These are phyloP conservation scores for Fregetta grallaria DNA, from an alignment of 2,113 vertebrate genomes.

Conservation along the genomic window DNA sequence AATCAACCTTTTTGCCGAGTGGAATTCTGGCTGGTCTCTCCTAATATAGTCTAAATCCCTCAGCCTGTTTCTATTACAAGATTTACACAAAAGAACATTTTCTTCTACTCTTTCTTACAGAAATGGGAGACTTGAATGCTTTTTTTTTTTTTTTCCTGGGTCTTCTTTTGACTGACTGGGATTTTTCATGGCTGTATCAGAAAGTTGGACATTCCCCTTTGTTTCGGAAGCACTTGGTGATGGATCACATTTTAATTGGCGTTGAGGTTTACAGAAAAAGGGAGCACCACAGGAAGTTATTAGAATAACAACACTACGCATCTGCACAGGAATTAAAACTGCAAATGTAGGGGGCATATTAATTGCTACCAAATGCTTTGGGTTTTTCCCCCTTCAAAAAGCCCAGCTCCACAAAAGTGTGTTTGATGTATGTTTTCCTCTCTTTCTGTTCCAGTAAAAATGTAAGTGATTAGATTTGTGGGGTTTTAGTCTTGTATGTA, in stretches of 20 bases:
- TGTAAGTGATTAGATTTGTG: neutral
- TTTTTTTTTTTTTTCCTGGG: neutral
- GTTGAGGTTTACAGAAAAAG: conserved; percentile 61
- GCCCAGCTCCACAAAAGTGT: neutral
- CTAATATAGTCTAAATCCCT: neutral
- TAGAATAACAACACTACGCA: conserved; percentile 60
- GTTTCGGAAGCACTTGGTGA: conserved; percentile 38
- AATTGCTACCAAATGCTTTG: conserved; percentile 59
- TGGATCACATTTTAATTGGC: conserved; percentile 69
- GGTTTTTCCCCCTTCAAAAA: neutral
- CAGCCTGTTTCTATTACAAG: neutral
- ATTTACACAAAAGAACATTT: conserved; percentile 40
- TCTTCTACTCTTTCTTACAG: neutral
- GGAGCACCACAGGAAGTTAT: conserved; percentile 62
- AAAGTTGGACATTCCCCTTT: conserved; percentile 45
- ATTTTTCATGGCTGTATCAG: conserved; percentile 33
- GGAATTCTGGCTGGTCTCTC: neutral
- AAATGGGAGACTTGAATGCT: neutral
- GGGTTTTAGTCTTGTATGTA: neutral
- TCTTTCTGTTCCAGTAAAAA: neutral
- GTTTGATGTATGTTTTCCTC: neutral
- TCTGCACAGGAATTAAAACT: conserved; percentile 53
- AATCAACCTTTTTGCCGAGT: neutral
- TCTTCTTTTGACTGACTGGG: neutral
- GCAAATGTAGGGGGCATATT: conserved; percentile 24